A percentile compares a stretch with the other conserved stretches of the same genome.
Evolutionary conservation across 1,140 invertebrate species (phyloP).

Genomic region (Aphaenogaster ashmeadi): DNA sequence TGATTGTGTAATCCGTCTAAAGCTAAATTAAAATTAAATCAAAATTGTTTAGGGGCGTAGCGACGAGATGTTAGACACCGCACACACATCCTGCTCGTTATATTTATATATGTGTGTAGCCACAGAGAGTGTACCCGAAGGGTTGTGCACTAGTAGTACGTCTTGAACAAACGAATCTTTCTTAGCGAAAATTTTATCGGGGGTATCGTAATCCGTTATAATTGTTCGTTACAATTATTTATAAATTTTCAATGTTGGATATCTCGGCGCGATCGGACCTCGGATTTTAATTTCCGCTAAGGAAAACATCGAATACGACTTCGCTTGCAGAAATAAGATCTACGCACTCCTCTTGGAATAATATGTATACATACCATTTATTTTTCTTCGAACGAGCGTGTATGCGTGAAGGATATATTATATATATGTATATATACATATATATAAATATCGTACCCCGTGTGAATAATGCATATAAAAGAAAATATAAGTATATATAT

Average conservation of each 20-base stretch:
- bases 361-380: constrained; percentile 73
- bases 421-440: constrained; percentile 24
- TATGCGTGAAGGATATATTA: constrained; percentile 54
- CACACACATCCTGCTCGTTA: constrained; percentile 40
- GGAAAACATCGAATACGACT: constrained; percentile 31
- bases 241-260: background rate
- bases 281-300: constrained; percentile 57
- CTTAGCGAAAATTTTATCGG: constrained; percentile 40
- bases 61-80: constrained; percentile 12
- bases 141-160: constrained; percentile 55
- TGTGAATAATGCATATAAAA: constrained; percentile 43
- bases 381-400: constrained; percentile 72
- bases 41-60: constrained; percentile 26
- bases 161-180: constrained; percentile 48
- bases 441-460: background rate
- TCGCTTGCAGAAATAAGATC: constrained; percentile 21
- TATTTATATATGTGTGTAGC: constrained; percentile 48
- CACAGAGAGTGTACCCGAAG: constrained; percentile 51
- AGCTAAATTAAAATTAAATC: constrained; percentile 42
- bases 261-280: background rate
- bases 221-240: constrained; percentile 32
- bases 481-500: constrained; percentile 51
- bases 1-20: constrained; percentile 27
- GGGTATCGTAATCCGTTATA: constrained; percentile 9
- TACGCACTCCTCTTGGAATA: constrained; percentile 42